A percentile compares a stretch with the other conserved stretches of the same genome.
These are phyloP conservation scores for Stenodema calcarata DNA, from an alignment of 2,888 invertebrate species.

Conservation along the genomic window DNA sequence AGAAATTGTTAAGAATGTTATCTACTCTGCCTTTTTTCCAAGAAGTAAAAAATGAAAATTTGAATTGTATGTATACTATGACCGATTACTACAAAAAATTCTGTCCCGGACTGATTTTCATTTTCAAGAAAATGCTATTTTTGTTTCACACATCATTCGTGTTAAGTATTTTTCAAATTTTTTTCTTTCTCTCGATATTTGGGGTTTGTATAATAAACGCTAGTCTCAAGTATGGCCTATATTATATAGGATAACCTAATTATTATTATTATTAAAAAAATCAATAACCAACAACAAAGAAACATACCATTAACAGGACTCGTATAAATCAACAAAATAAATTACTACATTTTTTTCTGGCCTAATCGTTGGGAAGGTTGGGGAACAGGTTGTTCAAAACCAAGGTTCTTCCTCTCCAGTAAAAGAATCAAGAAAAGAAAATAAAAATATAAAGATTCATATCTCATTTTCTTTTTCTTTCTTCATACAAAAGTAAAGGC, in stretches of 20 bases:
- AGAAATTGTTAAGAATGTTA: neutral
- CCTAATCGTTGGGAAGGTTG: constrained; percentile 50
- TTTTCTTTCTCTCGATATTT: neutral
- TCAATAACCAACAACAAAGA: constrained; percentile 38
- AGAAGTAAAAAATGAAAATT: neutral
- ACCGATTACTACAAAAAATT: constrained; percentile 28
- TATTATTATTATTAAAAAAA: constrained; percentile 10
- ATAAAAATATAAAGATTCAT: neutral
- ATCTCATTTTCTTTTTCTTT: constrained; percentile 8
- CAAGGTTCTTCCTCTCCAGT: neutral
- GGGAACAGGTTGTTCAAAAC: constrained; percentile 13
- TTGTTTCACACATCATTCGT: neutral
- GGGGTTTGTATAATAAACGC: constrained; percentile 15
- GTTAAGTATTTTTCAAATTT: neutral
- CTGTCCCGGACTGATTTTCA: neutral
- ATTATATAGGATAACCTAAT: constrained; percentile 52
- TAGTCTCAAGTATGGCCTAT: constrained; percentile 52
- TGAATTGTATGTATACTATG: constrained; percentile 37
- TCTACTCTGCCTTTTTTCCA: neutral
- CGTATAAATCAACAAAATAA: constrained; percentile 52
- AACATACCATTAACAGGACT: constrained; percentile 25
- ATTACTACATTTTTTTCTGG: constrained; percentile 46
- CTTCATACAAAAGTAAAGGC: constrained; percentile 49
- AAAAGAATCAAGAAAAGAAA: neutral
- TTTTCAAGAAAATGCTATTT: neutral